Evolutionary conservation across 2,113 vertebrate genomes (phyloP).

Genomic region (Cephalopholis sonnerati): DNA sequence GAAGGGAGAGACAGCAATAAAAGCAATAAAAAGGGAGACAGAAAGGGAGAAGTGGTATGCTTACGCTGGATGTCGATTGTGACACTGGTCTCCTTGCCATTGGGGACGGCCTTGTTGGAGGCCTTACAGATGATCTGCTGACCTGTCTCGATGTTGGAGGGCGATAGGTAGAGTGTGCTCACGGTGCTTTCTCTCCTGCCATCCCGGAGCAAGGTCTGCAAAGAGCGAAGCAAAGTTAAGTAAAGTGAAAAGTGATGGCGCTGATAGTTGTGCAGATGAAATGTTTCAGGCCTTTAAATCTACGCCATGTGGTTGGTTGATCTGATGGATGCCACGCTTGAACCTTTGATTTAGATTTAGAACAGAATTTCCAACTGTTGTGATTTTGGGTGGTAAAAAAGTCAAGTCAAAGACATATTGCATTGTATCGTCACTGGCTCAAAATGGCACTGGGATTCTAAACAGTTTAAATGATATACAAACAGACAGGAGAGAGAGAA

Average conservation of each 20-base stretch:
- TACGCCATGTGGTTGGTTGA: neutral
- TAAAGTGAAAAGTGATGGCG: neutral
- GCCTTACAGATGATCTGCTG: constrained; percentile 94
- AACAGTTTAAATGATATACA: constrained; percentile 4
- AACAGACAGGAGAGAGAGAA: constrained; percentile 2
- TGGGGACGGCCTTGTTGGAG: constrained; percentile 96
- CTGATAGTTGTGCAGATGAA: neutral
- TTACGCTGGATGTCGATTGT: constrained; percentile 99
- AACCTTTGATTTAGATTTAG: neutral
- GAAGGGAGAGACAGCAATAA: neutral
- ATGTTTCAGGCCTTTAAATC: constrained; percentile 14
- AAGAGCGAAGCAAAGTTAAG: constrained; percentile 1
- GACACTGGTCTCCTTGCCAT: constrained; percentile 95
- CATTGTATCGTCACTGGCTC: neutral
- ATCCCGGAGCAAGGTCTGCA: constrained; percentile 91
- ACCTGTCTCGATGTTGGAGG: constrained; percentile 93
- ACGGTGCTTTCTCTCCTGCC: constrained; percentile 94
- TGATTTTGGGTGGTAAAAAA: neutral
- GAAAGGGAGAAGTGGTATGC: constrained; percentile 61
- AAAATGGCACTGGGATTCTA: neutral
- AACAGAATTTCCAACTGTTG: constrained; percentile 8
- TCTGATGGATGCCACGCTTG: neutral
- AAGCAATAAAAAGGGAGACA: neutral
- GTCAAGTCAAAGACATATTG: neutral
- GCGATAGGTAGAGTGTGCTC: constrained; percentile 94